phyloP scores from a whole-genome alignment of 2,797 vertebrate species.

The Discoglossus pictus region DNA sequence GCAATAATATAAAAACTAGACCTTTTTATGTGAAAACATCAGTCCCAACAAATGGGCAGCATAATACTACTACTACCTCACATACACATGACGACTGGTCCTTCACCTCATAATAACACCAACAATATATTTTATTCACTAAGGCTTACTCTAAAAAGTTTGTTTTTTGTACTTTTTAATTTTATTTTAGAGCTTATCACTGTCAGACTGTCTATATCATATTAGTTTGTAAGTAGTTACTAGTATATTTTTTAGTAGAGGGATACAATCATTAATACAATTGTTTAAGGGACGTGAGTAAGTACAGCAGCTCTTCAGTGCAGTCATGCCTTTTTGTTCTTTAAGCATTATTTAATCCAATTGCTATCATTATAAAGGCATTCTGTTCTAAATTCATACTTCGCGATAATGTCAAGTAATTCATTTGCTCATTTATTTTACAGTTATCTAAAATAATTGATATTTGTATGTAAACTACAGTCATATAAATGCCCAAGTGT shows the following conservation, averaged over 20 bases:
- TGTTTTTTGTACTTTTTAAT: conserved; percentile 53
- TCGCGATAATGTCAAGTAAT: too few relatives aligned
- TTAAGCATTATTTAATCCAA: neutral
- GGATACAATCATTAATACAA: conserved; percentile 14
- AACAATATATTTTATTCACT: conserved; percentile 23
- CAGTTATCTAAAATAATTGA: too few relatives aligned
- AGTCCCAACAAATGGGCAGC: conserved; percentile 72
- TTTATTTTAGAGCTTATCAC: conserved; percentile 59
- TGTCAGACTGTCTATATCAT: conserved; percentile 64
- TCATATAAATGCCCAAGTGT: too few relatives aligned
- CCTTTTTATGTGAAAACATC: conserved; percentile 83
- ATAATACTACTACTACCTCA: conserved; percentile 91
- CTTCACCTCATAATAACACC: conserved; percentile 60
- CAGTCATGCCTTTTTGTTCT: neutral
- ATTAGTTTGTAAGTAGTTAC: conserved; percentile 62
- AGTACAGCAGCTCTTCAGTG: neutral
- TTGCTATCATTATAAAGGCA: neutral
- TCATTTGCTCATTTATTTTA: too few relatives aligned
- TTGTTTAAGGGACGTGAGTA: neutral
- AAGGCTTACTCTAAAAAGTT: conserved; percentile 12
- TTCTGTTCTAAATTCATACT: neutral
- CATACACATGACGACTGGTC: conserved; percentile 74
- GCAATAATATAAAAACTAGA: conserved; percentile 56
- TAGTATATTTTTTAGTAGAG: conserved; percentile 64
- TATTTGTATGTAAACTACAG: too few relatives aligned